These are phyloP conservation scores for Cynocephalus volans DNA, from an alignment of 2,113 vertebrate genomes.

Conservation along the genomic window DNA sequence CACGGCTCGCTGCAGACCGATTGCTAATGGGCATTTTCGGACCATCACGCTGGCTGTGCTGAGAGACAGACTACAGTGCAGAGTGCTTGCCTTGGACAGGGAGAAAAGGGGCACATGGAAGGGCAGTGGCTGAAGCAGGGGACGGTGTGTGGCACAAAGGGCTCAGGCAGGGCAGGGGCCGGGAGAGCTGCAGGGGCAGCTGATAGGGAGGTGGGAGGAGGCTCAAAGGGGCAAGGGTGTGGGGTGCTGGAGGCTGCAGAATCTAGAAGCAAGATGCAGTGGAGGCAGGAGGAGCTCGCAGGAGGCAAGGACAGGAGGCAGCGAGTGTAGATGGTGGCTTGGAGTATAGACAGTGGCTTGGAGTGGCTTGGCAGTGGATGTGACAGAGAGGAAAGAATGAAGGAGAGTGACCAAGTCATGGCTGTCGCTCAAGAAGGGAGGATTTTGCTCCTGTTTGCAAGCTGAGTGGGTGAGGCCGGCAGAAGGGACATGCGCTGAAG, in stretches of 20 bases:
- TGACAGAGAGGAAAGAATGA: neutral
- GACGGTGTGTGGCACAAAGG: neutral
- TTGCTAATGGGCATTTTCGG: too few relatives aligned
- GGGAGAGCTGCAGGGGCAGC: neutral
- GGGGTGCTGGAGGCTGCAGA: neutral
- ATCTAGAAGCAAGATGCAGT: neutral
- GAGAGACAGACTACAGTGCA: too few relatives aligned
- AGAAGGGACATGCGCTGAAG: neutral
- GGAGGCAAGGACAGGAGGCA: neutral
- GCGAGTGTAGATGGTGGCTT: neutral
- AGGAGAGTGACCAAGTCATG: too few relatives aligned
- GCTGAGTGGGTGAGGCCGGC: neutral
- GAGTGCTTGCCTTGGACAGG: neutral
- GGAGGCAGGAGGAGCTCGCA: neutral
- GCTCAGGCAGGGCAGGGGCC: too few relatives aligned
- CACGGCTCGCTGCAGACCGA: too few relatives aligned
- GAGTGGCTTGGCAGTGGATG: neutral
- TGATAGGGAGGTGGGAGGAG: neutral
- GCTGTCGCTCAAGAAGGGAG: too few relatives aligned
- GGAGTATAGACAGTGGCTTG: neutral
- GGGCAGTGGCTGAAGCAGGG: neutral
- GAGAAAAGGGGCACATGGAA: neutral
- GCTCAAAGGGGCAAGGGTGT: neutral
- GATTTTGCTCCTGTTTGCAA: too few relatives aligned
- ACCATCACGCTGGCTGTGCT: too few relatives aligned